Evolutionary conservation across 2,888 invertebrate genomes (phyloP).

Genomic region (Bellardia bayeri): DNA sequence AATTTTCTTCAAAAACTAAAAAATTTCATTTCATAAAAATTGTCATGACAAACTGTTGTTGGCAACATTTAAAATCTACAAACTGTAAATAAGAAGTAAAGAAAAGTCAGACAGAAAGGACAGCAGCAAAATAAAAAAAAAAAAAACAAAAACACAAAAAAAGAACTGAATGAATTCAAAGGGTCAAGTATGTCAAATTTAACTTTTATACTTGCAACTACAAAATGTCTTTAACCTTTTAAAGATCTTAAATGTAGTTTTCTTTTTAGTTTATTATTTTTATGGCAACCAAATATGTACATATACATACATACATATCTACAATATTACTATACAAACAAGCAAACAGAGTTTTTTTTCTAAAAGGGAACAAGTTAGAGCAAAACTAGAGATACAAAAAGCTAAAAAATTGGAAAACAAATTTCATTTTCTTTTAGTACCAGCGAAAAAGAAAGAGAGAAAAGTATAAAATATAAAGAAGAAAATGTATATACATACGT

Average conservation of each 20-base stretch:
- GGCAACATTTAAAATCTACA: constrained; percentile 9
- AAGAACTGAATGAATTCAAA: constrained; percentile 44
- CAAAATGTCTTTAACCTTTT: constrained; percentile 71
- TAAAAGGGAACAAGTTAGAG: neutral
- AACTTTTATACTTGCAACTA: constrained; percentile 61
- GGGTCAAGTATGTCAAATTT: constrained; percentile 72
- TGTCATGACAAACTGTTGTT: constrained; percentile 49
- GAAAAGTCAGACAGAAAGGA: constrained; percentile 46
- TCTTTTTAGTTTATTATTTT: constrained; percentile 18
- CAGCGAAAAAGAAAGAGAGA: neutral
- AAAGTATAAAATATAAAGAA: neutral
- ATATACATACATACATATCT: no score
- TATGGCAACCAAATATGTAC: neutral
- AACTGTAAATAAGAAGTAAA: neutral
- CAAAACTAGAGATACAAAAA: neutral
- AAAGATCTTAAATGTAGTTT: constrained; percentile 59
- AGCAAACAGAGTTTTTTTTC: neutral
- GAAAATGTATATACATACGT: neutral
- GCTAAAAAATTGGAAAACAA: constrained; percentile 28
- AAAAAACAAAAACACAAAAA: constrained; percentile 2
- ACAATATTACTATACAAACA: no score
- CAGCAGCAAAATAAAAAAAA: constrained; percentile 18
- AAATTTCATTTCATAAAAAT: constrained; percentile 21
- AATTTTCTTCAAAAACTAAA: neutral
- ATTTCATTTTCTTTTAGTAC: constrained; percentile 50